Conservation (phyloP, 2,888 invertebrate genomes). For the Drosophila demipolita region DNA sequence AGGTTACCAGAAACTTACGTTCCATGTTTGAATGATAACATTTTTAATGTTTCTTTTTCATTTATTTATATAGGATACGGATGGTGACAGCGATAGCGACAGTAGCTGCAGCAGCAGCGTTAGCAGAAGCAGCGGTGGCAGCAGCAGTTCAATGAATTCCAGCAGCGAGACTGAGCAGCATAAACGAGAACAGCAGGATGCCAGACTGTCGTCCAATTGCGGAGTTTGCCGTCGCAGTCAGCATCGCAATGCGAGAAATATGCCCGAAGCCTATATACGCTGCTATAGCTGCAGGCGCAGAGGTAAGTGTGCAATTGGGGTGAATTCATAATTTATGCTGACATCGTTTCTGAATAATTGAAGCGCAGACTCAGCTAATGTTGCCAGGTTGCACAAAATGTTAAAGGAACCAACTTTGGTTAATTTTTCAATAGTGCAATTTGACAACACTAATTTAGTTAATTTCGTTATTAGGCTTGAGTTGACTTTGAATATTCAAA, state of each 20-base stretch:
- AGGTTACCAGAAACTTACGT: no score
- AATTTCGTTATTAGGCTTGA: neutral
- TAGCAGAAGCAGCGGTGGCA: conserved; percentile 50
- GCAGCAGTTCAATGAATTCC: conserved; percentile 45
- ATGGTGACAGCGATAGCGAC: conserved; percentile 57
- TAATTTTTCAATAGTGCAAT: neutral
- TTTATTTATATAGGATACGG: conserved; percentile 57
- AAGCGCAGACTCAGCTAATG: neutral
- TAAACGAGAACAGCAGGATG: conserved; percentile 56
- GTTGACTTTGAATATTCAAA: neutral
- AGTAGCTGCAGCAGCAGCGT: conserved; percentile 41
- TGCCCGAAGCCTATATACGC: conserved; percentile 88
- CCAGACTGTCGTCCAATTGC: conserved; percentile 85
- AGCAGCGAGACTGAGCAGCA: conserved; percentile 66
- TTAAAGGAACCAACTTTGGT: neutral
- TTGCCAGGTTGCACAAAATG: neutral
- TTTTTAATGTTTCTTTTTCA: neutral
- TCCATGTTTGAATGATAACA: neutral
- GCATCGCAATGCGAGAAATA: conserved; percentile 87
- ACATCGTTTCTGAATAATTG: neutral
- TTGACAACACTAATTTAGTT: neutral
- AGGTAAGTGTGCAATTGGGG: conserved; percentile 82
- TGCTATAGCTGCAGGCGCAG: conserved; percentile 87
- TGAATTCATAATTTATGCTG: neutral
- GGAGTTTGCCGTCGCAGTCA: conserved; percentile 87